phyloP scores from a whole-genome alignment of 2,888 invertebrate genomes.

The Plutella xylostella region DNA sequence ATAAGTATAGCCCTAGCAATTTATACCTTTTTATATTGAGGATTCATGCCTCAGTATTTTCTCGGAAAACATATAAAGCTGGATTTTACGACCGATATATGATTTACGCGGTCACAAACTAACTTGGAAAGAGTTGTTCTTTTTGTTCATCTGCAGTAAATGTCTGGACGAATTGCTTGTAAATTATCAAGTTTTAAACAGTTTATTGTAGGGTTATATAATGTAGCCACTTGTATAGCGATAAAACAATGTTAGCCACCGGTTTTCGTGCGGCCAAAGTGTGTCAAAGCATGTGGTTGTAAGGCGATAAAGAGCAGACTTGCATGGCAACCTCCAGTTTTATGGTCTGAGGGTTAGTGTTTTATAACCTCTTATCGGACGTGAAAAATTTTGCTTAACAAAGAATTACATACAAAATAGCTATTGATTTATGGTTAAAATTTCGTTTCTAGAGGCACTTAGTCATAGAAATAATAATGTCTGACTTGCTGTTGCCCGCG shows the following conservation, averaged over 20 bases:
- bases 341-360: conserved; percentile 55
- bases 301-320: conserved; percentile 37
- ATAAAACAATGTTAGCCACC: conserved; percentile 54
- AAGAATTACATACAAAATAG: conserved; percentile 36
- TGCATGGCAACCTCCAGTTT: conserved; percentile 43
- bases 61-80: conserved; percentile 7
- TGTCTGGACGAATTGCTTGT: conserved; percentile 56
- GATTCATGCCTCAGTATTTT: too few species aligned
- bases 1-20: too few species aligned
- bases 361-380: conserved; percentile 62
- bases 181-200: conserved; percentile 56
- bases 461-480: too few species aligned
- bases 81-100: conserved; percentile 14
- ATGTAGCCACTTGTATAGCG: conserved; percentile 52
- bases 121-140: conserved; percentile 38
- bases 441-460: too few species aligned
- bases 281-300: conserved; percentile 36
- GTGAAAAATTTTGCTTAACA: conserved; percentile 44
- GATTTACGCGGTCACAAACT: conserved; percentile 29
- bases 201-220: conserved; percentile 59
- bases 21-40: neutral
- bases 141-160: conserved; percentile 59
- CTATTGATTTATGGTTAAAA: too few species aligned
- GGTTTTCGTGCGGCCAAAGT: conserved; percentile 39
- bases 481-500: too few species aligned